Evolutionary conservation across 2,888 invertebrate genomes (phyloP), one percentile per base, ranked within the genome.

Genomic region (Phrixothrix hirtus): DNA sequence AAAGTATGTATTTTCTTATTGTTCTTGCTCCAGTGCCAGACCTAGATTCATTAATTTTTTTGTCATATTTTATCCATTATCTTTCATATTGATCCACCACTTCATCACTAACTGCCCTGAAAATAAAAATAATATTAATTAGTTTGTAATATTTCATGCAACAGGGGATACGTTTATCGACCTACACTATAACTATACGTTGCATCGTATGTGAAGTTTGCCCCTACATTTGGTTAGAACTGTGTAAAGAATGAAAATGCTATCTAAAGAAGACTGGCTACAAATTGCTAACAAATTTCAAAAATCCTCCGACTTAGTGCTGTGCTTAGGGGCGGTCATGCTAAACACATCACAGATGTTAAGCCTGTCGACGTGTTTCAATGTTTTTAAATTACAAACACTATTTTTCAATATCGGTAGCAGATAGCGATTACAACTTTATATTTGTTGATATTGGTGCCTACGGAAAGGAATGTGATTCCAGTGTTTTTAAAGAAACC

Each of bases 301-400:
- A 31, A 56, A 26, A 13, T 35, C 31, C 37, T 41, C 53, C 16
- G 55, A 59, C 44, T 62, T 65, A 43, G 11, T 12, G 11, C 36
- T 16, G 58, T 45, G 65, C 45, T 36, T 65, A 7, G 65, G 62
- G 44, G 64, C 66, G 16, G 42, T 64, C 9, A 66, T 44, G 65
- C 64, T 7, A 67, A 64, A 57, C 63, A 67, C 42, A 62, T 66
- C 11, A 46, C 63, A 53, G 16, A 64, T 21, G 59, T 59, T 30
- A 60, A 60, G 31, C 60, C 58, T 32, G 36, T 46, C 11, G 36
- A 56, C 37, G 53, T 57, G 63, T 62, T 35, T 64, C 62, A 17
- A 55, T 61, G 57, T 59, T 55, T 53, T 56, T 60, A 21, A 65
- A 63, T 44, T 64, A 63, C 45, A 63, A 63, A 47, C 44, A 41